Evolutionary conservation across 2,888 invertebrate genomes (phyloP).

Genomic region (Malachius bipustulatus): DNA sequence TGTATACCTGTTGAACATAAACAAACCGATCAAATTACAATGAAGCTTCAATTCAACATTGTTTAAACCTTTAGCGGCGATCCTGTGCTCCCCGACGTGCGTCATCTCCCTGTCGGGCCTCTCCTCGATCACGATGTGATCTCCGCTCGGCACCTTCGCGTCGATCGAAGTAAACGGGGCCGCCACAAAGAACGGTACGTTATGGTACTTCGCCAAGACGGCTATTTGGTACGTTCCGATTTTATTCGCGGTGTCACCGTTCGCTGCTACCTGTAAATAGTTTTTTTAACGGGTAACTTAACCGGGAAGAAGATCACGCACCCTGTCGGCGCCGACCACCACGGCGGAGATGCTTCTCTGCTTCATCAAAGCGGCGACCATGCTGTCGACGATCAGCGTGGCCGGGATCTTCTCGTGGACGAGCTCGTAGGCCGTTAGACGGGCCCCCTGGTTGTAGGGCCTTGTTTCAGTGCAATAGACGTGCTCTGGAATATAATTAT

Average conservation of each 20-base stretch:
- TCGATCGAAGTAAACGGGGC: constrained; percentile 91
- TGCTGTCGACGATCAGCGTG: constrained; percentile 88
- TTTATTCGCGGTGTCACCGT: constrained; percentile 99
- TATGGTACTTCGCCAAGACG: constrained; percentile 79
- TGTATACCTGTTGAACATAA: constrained; percentile 56
- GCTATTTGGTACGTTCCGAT: constrained; percentile 96
- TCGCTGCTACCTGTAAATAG: constrained; percentile 60
- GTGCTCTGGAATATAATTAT: constrained; percentile 47
- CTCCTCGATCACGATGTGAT: constrained; percentile 87
- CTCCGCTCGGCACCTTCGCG: constrained; percentile 61
- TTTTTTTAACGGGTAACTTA: constrained; percentile 6
- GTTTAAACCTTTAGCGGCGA: constrained; percentile 74
- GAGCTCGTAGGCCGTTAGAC: constrained; percentile 91
- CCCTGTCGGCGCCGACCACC: constrained; percentile 95
- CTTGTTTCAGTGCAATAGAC: constrained; percentile 96
- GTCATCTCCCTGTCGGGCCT: constrained; percentile 87
- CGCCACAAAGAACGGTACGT: constrained; percentile 90
- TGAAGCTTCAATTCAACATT: too few relatives aligned
- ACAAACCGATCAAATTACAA: constrained; percentile 9
- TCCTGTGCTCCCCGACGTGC: constrained; percentile 70
- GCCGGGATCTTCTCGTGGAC: constrained; percentile 85
- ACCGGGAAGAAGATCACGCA: constrained; percentile 27
- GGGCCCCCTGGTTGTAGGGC: constrained; percentile 94
- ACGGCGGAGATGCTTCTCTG: constrained; percentile 76
- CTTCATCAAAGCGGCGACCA: constrained; percentile 87